Evolutionary conservation across 30 jellyfish, hydroid and myxozoan species (phyloP).

Genomic region (Chrysaora quinquecirrha): DNA sequence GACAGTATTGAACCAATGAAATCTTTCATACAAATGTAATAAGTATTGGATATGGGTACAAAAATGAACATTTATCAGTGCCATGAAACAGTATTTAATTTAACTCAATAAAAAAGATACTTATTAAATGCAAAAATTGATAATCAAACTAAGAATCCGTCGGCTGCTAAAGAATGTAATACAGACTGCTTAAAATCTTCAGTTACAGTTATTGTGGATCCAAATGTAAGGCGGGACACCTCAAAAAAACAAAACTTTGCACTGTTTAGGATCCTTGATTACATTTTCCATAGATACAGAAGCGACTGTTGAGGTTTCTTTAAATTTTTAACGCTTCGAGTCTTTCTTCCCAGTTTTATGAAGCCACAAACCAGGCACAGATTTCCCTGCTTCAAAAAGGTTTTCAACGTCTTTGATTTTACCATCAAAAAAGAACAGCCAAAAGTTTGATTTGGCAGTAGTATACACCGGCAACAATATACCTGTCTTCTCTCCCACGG

Average conservation of each 20-base stretch:
- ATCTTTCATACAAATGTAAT: background rate
- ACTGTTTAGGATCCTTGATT: background rate
- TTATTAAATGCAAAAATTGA: too few species aligned
- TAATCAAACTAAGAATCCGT: background rate
- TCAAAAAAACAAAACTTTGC: background rate
- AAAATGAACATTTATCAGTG: background rate
- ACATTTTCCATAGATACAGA: background rate
- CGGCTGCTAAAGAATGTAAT: conserved; percentile 4
- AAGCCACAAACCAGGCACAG: conserved; percentile 29
- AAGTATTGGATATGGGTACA: background rate
- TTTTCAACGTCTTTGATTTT: background rate
- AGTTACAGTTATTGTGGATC: conserved; percentile 8
- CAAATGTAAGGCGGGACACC: background rate
- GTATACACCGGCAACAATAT: conserved; percentile 9
- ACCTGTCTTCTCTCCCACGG: background rate
- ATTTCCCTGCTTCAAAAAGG: background rate
- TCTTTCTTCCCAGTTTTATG: conserved; percentile 2
- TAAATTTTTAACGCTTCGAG: conserved; percentile 1
- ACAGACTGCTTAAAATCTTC: conserved; percentile 2
- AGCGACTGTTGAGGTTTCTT: background rate
- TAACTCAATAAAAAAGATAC: background rate
- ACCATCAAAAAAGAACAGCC: conserved; percentile 27
- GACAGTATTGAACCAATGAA: too few species aligned
- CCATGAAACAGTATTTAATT: background rate
- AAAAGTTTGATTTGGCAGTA: conserved; percentile 6